Percentiles rank a stretch among this genome's conserved stretches.
Conservation (phyloP, 2,113 vertebrate genomes). For the Colinus virginianus region DNA sequence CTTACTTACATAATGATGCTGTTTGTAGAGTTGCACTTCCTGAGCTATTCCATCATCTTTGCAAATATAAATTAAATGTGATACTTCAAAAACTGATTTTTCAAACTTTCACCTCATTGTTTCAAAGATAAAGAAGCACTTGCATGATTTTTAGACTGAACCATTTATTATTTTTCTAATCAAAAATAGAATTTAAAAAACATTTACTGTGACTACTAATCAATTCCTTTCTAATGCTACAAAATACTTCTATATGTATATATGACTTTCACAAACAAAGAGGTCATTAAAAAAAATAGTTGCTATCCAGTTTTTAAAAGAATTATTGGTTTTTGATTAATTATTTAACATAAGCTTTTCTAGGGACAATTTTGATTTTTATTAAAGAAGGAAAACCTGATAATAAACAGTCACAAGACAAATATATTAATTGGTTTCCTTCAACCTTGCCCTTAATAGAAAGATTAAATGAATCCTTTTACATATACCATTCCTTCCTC, state of each 20-base stretch:
- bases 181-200: neutral
- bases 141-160: neutral
- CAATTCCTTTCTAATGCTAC: neutral
- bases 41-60: neutral
- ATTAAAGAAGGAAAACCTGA: neutral
- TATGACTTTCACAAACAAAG: neutral
- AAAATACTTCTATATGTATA: neutral
- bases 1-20: neutral
- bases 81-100: neutral
- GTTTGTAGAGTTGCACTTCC: neutral
- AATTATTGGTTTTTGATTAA: accelerated
- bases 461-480: neutral
- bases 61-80: neutral
- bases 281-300: neutral
- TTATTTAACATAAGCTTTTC: neutral
- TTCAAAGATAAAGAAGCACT: neutral
- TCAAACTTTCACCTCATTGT: neutral
- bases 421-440: neutral
- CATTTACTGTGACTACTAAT: neutral
- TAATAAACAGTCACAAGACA: neutral
- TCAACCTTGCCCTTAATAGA: neutral
- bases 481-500: neutral
- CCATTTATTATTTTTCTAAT: neutral
- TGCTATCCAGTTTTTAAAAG: neutral
- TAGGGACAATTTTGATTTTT: neutral